Conservation (phyloP, 1,140 invertebrate genomes). For the Subanguina moxae region DNA sequence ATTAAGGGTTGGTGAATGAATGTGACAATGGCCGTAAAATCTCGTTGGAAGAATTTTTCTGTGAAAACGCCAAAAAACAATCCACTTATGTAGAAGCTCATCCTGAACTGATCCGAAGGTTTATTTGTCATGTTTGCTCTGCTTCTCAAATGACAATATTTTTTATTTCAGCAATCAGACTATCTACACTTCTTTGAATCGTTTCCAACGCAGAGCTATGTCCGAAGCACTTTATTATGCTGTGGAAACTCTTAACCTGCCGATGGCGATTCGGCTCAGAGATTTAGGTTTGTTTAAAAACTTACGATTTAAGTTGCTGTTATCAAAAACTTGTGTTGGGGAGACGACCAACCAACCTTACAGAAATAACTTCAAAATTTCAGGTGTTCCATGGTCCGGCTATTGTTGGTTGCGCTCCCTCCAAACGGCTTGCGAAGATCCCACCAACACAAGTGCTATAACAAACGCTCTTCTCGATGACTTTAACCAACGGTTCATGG, state of each 20-base stretch:
- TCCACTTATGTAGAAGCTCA: too few relatives aligned
- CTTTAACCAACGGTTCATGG: slow-evolving; percentile 4
- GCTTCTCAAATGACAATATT: neutral
- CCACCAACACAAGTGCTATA: neutral
- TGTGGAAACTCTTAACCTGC: neutral
- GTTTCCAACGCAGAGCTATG: neutral
- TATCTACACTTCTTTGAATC: neutral
- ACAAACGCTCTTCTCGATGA: neutral
- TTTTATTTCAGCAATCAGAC: neutral
- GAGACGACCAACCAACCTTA: too few relatives aligned
- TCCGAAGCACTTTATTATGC: neutral
- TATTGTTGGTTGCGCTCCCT: neutral
- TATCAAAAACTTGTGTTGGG: neutral
- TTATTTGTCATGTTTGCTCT: neutral
- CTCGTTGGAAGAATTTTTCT: neutral
- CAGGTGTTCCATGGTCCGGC: slow-evolving; percentile 1
- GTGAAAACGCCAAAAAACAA: neutral
- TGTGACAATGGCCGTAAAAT: neutral
- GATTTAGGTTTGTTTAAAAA: neutral
- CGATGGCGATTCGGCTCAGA: neutral
- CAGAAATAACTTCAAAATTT: neutral
- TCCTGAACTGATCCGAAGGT: neutral
- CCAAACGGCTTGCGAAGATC: neutral
- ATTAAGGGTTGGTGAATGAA: too few relatives aligned
- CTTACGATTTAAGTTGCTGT: neutral